Conservation (phyloP, 1,140 invertebrate genomes). For the Hycleus cichorii region DNA sequence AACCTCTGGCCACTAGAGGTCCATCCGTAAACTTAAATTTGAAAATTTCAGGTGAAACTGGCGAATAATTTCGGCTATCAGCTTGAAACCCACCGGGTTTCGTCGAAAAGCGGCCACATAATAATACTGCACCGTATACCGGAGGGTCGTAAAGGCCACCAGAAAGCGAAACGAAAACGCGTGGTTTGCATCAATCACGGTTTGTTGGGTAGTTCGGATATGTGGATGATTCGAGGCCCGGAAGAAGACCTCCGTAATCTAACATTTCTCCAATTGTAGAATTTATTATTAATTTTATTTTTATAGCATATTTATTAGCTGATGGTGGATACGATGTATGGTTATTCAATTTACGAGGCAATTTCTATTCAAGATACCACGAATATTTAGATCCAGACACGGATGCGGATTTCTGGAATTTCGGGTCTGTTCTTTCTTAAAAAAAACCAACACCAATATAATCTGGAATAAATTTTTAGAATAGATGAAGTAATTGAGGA, state of each 20-base stretch:
- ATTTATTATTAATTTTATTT: background rate
- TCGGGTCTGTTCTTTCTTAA: conserved; percentile 38
- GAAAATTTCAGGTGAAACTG: conserved; percentile 44
- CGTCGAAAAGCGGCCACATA: conserved; percentile 62
- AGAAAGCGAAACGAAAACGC: conserved; percentile 13
- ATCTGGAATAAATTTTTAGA: background rate
- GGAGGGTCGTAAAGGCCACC: conserved; percentile 26
- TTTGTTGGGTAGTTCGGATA: conserved; percentile 44
- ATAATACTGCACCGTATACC: conserved; percentile 60
- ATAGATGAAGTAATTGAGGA: conserved; percentile 4
- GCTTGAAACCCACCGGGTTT: conserved; percentile 54
- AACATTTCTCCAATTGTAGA: background rate
- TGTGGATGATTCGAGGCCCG: conserved; percentile 11
- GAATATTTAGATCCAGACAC: conserved; percentile 35
- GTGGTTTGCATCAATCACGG: conserved; percentile 60
- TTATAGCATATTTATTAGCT: conserved; percentile 54
- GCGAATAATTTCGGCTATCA: conserved; percentile 55
- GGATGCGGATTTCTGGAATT: conserved; percentile 57
- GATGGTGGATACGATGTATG: conserved; percentile 69
- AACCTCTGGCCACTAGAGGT: too few relatives aligned
- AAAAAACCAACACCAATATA: too few relatives aligned
- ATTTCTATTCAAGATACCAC: conserved; percentile 49
- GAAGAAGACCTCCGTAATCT: conserved; percentile 7
- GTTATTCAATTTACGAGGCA: conserved; percentile 60
- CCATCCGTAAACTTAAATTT: too few relatives aligned